A percentile compares a stretch with the other conserved stretches of the same genome.
phyloP scores from a whole-genome alignment of 2,888 invertebrate species.

The Galerucella nymphaeae region DNA sequence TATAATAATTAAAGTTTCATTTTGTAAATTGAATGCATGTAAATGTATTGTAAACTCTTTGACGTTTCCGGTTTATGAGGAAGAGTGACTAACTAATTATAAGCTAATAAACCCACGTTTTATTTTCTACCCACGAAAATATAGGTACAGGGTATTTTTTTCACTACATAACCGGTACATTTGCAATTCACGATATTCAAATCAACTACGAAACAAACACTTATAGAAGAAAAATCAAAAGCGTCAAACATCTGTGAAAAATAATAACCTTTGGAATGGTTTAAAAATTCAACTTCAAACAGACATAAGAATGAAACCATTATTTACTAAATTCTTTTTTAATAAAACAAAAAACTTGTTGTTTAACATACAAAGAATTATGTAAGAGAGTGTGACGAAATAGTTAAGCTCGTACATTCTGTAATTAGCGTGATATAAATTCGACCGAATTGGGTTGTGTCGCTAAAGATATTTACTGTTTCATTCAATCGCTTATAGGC shows the following conservation, averaged over 20 bases:
- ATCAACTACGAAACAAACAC: not conserved
- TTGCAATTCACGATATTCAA: slow-evolving; percentile 27
- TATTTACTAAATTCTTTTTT: too few relatives aligned
- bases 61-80: slow-evolving; percentile 19
- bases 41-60: not conserved
- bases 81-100: slow-evolving; percentile 20
- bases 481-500: too few relatives aligned
- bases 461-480: too few relatives aligned
- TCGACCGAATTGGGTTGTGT: too few relatives aligned
- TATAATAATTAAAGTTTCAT: too few relatives aligned
- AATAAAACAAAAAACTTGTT: too few relatives aligned
- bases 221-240: not conserved
- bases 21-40: not conserved
- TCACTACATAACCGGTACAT: slow-evolving; percentile 18
- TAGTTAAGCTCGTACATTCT: too few relatives aligned
- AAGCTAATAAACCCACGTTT: slow-evolving; percentile 14
- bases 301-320: too few relatives aligned
- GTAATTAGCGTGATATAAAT: too few relatives aligned
- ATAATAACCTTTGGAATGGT: not conserved
- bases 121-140: slow-evolving; percentile 19
- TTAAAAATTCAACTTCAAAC: too few relatives aligned
- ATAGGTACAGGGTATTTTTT: slow-evolving; percentile 19
- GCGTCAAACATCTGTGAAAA: not conserved
- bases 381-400: too few relatives aligned
- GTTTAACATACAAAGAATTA: too few relatives aligned